Percentiles rank a stretch among this genome's conserved stretches.
phyloP scores from a whole-genome alignment of 2,888 invertebrate genomes.

The Habrosyne pyritoides region DNA sequence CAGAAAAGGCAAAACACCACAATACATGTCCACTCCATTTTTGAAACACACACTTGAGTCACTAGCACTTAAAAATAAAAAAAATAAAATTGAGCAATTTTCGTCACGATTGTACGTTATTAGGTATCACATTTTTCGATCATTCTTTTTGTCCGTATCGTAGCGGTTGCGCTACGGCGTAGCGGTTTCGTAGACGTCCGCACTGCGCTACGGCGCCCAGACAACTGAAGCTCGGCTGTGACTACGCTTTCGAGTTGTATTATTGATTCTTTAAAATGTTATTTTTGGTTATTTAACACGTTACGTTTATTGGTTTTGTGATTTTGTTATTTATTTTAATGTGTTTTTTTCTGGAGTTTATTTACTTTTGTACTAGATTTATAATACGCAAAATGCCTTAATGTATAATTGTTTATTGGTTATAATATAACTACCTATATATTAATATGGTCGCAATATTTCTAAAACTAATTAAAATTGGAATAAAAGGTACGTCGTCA shows the following conservation, averaged over 20 bases:
- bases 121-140: constrained; percentile 60
- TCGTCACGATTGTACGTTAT: constrained; percentile 38
- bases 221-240: constrained; percentile 64
- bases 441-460: too few relatives aligned
- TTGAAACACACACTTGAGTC: constrained; percentile 34
- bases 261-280: constrained; percentile 83
- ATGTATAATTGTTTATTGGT: too few relatives aligned
- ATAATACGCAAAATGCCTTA: too few relatives aligned
- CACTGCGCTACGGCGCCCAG: constrained; percentile 63
- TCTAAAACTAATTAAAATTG: too few relatives aligned
- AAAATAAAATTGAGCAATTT: constrained; percentile 42
- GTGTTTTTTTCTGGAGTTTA: neutral
- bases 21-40: constrained; percentile 66
- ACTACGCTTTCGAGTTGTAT: constrained; percentile 59
- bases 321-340: constrained; percentile 8
- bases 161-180: constrained; percentile 38
- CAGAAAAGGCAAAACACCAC: constrained; percentile 48
- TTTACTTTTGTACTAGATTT: neutral
- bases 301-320: constrained; percentile 32
- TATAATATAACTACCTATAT: too few relatives aligned
- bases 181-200: constrained; percentile 54
- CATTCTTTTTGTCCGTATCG: constrained; percentile 36
- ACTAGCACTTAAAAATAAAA: constrained; percentile 39
- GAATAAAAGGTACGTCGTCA: too few relatives aligned
- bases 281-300: constrained; percentile 78